A percentile compares a stretch with the other conserved stretches of the same genome.
Conservation (phyloP, 1,140 invertebrate species). For the Drosophila bocki region DNA sequence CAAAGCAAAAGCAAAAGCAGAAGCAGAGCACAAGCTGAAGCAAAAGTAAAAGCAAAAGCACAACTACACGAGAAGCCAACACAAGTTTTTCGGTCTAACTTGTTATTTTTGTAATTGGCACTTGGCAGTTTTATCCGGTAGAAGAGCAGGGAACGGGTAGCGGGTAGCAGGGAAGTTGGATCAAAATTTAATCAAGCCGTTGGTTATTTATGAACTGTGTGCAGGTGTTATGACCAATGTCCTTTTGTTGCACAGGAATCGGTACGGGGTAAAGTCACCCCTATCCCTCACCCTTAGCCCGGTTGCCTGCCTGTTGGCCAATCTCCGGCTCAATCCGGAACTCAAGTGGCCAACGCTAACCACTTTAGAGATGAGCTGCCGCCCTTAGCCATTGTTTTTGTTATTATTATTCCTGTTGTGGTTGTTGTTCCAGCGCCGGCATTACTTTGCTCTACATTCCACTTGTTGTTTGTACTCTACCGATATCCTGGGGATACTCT, state of each 20-base stretch:
- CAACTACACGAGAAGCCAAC: constrained; percentile 26
- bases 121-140: constrained; percentile 52
- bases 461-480: constrained; percentile 22
- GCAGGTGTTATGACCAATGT: constrained; percentile 50
- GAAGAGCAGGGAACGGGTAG: neutral
- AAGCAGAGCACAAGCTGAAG: neutral
- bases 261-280: neutral
- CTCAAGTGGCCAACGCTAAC: constrained; percentile 62
- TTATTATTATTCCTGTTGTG: constrained; percentile 6
- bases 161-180: neutral
- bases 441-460: constrained; percentile 50
- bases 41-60: constrained; percentile 8
- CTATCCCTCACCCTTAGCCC: neutral
- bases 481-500: neutral
- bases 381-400: constrained; percentile 37
- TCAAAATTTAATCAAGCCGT: constrained; percentile 52
- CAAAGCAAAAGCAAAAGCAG: constrained; percentile 6
- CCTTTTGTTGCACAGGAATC: constrained; percentile 4
- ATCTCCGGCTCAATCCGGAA: constrained; percentile 45
- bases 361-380: constrained; percentile 69
- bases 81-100: constrained; percentile 53
- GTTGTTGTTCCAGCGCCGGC: constrained; percentile 19
- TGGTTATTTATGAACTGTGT: constrained; percentile 46
- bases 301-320: constrained; percentile 15
- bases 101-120: constrained; percentile 78